A percentile compares a stretch with the other conserved stretches of the same genome.
These are phyloP conservation scores for Fregata magnificens DNA, from an alignment of 2,113 vertebrate genomes.

Conservation along the genomic window DNA sequence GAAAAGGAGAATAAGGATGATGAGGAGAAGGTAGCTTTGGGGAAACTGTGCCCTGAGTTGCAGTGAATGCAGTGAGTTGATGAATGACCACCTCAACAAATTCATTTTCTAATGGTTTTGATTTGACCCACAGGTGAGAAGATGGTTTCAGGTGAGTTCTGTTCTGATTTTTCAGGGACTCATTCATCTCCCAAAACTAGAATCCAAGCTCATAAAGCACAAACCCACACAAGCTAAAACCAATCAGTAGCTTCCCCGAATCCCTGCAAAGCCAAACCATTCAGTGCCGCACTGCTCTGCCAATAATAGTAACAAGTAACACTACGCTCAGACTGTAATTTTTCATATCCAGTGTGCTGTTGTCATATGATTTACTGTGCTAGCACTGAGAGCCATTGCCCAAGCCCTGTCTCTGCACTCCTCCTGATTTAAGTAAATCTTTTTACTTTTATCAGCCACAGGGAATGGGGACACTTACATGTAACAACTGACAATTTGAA, in stretches of 20 bases:
- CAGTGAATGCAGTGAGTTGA: background rate
- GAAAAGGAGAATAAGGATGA: background rate
- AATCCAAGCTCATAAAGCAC: conserved; percentile 22
- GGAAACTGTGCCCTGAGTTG: background rate
- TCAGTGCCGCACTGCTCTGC: background rate
- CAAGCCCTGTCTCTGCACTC: conserved; percentile 44
- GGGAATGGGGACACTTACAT: conserved; percentile 79
- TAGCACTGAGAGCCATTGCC: conserved; percentile 33
- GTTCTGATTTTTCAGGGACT: background rate
- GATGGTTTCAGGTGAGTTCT: background rate
- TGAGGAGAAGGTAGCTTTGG: background rate
- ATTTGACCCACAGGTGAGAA: background rate
- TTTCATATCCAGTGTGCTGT: conserved; percentile 61
- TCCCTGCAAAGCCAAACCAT: conserved; percentile 34
- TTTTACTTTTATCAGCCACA: conserved; percentile 76
- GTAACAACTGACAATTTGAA: conserved; percentile 84
- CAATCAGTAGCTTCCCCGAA: conserved; percentile 28
- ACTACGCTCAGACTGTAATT: conserved; percentile 57
- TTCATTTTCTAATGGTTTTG: background rate
- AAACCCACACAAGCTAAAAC: conserved; percentile 40
- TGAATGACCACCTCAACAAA: background rate
- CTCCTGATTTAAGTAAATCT: conserved; percentile 80
- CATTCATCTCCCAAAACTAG: conserved; percentile 17
- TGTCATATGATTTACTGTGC: conserved; percentile 66
- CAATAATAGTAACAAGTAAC: conserved; percentile 72